Evolutionary conservation across 2,113 vertebrate species (phyloP).

Genomic region (Oreotrochilus melanogaster): DNA sequence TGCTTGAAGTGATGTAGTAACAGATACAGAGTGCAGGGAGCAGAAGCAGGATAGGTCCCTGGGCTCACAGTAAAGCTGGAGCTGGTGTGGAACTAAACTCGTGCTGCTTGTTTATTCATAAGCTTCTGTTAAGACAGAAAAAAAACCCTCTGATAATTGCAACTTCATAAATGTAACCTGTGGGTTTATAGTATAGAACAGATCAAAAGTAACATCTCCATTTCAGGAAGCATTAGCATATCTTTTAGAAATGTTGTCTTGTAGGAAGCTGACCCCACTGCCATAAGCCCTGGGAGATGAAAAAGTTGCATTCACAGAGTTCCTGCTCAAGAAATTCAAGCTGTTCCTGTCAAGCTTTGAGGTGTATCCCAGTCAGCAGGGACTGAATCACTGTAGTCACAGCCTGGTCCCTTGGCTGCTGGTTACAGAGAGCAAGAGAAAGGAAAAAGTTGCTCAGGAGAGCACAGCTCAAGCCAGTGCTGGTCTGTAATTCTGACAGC

Average conservation of each 20-base stretch:
- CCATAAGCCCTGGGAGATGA: background rate
- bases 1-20: background rate
- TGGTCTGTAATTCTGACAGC: background rate
- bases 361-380: background rate
- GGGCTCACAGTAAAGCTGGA: background rate
- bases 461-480: accelerated
- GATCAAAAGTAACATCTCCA: constrained; percentile 29
- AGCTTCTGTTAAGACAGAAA: background rate
- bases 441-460: background rate
- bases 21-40: background rate
- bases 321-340: background rate
- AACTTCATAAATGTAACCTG: background rate
- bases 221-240: constrained; percentile 32
- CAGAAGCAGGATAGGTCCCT: background rate
- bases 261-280: constrained; percentile 9
- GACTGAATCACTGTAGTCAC: background rate
- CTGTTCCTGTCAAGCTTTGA: background rate
- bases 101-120: background rate
- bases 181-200: background rate
- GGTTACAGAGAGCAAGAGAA: background rate
- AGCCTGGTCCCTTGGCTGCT: background rate
- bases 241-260: constrained; percentile 26
- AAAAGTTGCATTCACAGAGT: background rate
- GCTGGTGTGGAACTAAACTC: background rate
- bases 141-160: background rate